Percentiles rank a stretch among this genome's conserved stretches.
Evolutionary conservation across 2,797 vertebrate species (phyloP).

Genomic region (Potorous gilbertii): DNA sequence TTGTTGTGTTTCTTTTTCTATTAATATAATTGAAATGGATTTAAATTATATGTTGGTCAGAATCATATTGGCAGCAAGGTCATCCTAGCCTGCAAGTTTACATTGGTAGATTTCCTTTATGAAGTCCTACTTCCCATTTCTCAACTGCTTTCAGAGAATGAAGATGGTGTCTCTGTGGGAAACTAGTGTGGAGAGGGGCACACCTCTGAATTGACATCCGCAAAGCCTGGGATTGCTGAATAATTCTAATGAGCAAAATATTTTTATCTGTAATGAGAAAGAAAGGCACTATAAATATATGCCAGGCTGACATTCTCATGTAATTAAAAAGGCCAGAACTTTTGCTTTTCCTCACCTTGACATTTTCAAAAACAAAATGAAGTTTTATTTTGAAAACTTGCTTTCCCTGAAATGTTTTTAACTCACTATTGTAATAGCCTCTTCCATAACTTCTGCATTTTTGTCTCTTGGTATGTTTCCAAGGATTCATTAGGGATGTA

Average conservation of each 20-base stretch:
- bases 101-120: neutral
- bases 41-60: neutral
- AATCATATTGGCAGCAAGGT: neutral
- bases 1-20: neutral
- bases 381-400: constrained; percentile 57
- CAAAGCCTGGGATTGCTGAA: constrained; percentile 3
- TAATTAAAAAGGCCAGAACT: constrained; percentile 65
- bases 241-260: constrained; percentile 59
- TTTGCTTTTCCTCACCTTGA: constrained; percentile 59
- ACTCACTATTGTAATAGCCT: constrained; percentile 6
- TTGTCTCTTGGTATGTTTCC: neutral
- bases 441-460: neutral
- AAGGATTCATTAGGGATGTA: constrained; percentile 21
- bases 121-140: neutral
- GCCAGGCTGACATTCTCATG: constrained; percentile 50
- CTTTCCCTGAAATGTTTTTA: constrained; percentile 25
- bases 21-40: neutral
- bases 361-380: constrained; percentile 71
- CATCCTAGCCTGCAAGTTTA: neutral
- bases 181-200: neutral
- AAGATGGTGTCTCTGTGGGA: constrained; percentile 1
- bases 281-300: constrained; percentile 40
- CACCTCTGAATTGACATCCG: neutral
- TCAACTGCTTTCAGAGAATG: neutral
- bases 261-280: constrained; percentile 60